Base-by-base conservation (phyloP, 2,113 vertebrate species). In the Pachyramphus minor region DNA sequence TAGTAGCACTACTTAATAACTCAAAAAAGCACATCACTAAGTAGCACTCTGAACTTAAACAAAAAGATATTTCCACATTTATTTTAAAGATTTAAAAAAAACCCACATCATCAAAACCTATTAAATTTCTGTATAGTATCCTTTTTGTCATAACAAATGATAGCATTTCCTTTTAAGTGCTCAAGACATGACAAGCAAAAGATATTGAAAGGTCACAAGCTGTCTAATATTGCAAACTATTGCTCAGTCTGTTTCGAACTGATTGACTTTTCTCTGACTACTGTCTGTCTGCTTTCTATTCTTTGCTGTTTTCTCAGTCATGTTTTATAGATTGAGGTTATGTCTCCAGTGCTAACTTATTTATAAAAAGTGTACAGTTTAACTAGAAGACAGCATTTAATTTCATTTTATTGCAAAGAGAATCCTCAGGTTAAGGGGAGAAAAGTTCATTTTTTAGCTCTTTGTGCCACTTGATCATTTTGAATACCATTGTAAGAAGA, bases 181-280 rank as follows among this genome's bases (percentile, higher is more conserved):
- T 55, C 53, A 91, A 58, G 39, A 9, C 28, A 55, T 33, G 23
- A 68, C n/a, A 84, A 58, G 52, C 4, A 69, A 85, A 92, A 90
- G 35, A 79, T 45, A 93, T 52, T 81, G 67, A 91, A 96, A 94
- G 68, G 81, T 95, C 75, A 95, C 69, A 58, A 37, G 45, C 49
- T 84, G 35, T 85, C 79, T 83, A 86, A 92, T 63, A 73, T 31
- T 75, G 31, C 68, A 63, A 84, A 47, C 20, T 78, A 58, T 66
- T 50, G 33, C 84, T 91, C 83, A 55, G 59, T 37, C 41, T 75
- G n/a, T 55, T 92, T 67, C 52, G 58, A 63, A 49, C 13, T 44
- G 50, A 90, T 30, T 89, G 56, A 93, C 80, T 88, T 95, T 84
- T 69, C 27, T 52, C 27, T 37, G 58, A 66, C 19, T 80, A 20